Base-by-base conservation (phyloP, 1,140 invertebrate species). In the Palaemon carinicauda region DNA sequence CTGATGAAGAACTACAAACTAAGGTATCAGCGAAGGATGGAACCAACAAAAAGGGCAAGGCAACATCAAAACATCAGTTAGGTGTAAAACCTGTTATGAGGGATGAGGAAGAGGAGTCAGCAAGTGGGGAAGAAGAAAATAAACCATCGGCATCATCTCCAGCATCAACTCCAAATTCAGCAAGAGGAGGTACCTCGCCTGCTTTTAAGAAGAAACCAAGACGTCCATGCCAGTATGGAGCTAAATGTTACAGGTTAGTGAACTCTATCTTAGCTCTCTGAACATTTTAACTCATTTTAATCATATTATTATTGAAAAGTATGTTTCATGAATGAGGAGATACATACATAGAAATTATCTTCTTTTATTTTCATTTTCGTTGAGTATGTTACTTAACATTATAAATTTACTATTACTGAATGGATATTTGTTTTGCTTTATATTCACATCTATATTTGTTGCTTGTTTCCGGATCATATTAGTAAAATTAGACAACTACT, bases 161-260 rank as follows among this genome's bases (percentile, higher is more conserved):
- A 14, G 10, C 4, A 5, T 15, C 24, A 3, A 69, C 17, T 27
- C 0, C 12, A 69, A 27, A 3, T n/a, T 3, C 65, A 69, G 65
- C 65, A 15, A 15, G 24, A 24, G 65, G 24, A 14, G 14, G 12
- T 2, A 17, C 60, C 1, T 69, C 65, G 24, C 65, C 24, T 15
- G 65, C 17, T 24, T 4, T 14, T 27, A 69, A 31, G 29, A 69
- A 69, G 65, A 69, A 69, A 27, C 65, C 65, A 12, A 89, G 88
- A 85, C 75, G 60, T 82, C 89, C 89, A 33, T 92, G 91, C 88
- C 89, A 89, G 82, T 91, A 91, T 90, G 91, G 91, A 5, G 90
- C 90, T 71, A 91, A 91, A 83, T 92, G 91, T 87, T 91, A 92
- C 87, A 91, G 91, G 91, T 91, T 88, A 86, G 65, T 10, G 24